Conservation (phyloP, 2,113 vertebrate species). For the Prunella fulvescens region DNA sequence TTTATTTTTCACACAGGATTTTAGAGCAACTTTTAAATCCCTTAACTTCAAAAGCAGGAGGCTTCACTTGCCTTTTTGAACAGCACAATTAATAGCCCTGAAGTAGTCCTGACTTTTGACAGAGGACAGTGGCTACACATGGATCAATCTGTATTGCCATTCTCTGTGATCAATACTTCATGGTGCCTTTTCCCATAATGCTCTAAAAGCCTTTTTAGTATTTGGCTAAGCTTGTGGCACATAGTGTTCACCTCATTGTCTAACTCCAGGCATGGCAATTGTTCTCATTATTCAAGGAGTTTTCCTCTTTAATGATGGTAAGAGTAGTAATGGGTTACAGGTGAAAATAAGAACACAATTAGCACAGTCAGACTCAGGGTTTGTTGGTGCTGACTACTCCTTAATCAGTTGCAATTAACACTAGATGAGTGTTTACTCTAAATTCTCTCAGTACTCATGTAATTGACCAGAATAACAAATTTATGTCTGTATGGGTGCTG, state of each 20-base stretch:
- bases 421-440: constrained; percentile 47
- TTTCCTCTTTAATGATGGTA: background rate
- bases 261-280: background rate
- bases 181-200: background rate
- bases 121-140: background rate
- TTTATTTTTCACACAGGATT: background rate
- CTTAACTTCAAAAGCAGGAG: background rate
- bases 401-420: constrained; percentile 58
- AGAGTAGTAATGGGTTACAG: constrained; percentile 11
- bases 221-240: background rate
- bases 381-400: constrained; percentile 26
- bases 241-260: background rate
- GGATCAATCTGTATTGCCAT: background rate
- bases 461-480: constrained; percentile 40
- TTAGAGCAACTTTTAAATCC: background rate
- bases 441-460: background rate
- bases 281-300: background rate
- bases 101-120: background rate
- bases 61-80: background rate
- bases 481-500: background rate
- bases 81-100: background rate
- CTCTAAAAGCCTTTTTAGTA: background rate
- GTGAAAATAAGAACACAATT: constrained; percentile 53
- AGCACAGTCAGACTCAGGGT: constrained; percentile 1
- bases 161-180: background rate